These are phyloP conservation scores for Leptura quadrifasciata DNA, from an alignment of 2,888 invertebrate species.

Conservation along the genomic window DNA sequence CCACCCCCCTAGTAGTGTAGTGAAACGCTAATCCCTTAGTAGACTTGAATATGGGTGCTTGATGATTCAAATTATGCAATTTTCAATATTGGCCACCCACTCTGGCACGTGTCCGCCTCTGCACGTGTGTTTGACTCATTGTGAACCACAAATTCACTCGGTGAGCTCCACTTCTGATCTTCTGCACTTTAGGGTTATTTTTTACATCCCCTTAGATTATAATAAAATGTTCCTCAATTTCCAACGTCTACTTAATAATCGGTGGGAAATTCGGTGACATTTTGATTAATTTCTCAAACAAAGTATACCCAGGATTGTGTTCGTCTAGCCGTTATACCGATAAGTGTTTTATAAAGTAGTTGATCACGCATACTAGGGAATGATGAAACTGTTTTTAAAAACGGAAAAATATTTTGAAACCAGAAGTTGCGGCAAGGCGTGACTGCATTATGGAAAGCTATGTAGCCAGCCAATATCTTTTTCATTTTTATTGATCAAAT, in stretches of 20 bases:
- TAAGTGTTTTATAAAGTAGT: too few species aligned
- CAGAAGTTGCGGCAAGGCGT: too few species aligned
- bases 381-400: too few species aligned
- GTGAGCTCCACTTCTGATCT: constrained; percentile 55
- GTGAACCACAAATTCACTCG: constrained; percentile 73
- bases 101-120: constrained; percentile 74
- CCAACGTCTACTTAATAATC: constrained; percentile 23
- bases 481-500: too few species aligned
- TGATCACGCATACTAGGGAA: too few species aligned
- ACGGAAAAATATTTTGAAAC: too few species aligned
- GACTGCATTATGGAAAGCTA: too few species aligned
- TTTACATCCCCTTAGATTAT: constrained; percentile 39
- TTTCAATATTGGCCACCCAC: constrained; percentile 76
- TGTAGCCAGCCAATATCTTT: too few species aligned
- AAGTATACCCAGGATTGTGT: neutral
- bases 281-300: neutral
- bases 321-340: neutral
- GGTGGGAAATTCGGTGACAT: constrained; percentile 1
- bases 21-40: constrained; percentile 71
- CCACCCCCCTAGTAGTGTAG: constrained; percentile 57
- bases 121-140: constrained; percentile 76
- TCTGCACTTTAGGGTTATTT: constrained; percentile 47
- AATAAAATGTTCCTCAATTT: constrained; percentile 25
- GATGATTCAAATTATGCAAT: constrained; percentile 75
- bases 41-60: constrained; percentile 67